A percentile compares a stretch with the other conserved stretches of the same genome.
Conservation (phyloP, 1,140 invertebrate genomes). For the Sitophilus oryzae region DNA sequence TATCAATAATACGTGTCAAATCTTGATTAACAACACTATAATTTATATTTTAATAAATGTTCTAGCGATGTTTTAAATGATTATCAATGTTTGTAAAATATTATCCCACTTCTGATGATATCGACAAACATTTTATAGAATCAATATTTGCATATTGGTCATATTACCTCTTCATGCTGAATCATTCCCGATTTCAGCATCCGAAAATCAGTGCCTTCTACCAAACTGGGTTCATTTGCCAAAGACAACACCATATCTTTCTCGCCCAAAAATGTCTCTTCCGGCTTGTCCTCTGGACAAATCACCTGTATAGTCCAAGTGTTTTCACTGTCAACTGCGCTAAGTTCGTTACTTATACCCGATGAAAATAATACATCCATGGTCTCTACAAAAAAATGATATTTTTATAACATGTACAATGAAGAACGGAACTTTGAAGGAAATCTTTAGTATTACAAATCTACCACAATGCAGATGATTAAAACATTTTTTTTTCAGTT, state of each 20-base stretch:
- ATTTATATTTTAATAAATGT: no score
- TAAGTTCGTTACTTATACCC: background rate
- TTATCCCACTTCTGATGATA: no score
- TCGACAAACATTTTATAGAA: no score
- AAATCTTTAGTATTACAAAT: no score
- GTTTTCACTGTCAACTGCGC: conserved; percentile 3
- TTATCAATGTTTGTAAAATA: no score
- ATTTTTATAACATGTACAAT: background rate
- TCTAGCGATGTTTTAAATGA: no score
- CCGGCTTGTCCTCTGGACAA: conserved; percentile 24
- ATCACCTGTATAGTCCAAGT: conserved; percentile 36
- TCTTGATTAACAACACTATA: no score
- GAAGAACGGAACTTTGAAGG: no score
- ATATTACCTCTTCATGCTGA: no score
- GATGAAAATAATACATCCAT: conserved; percentile 13
- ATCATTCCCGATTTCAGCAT: background rate
- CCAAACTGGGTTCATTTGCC: conserved; percentile 1
- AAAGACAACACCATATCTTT: conserved; percentile 23
- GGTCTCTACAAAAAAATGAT: conserved; percentile 10
- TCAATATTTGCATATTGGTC: background rate
- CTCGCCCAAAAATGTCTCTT: conserved; percentile 16
- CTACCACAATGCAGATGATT: no score
- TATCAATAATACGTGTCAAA: no score
- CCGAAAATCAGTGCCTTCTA: background rate
- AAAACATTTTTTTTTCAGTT: no score